Percentiles rank a stretch among this genome's conserved stretches.
These are phyloP conservation scores for Hypotaenidia okinawae DNA, from an alignment of 2,797 vertebrate genomes.

Conservation along the genomic window DNA sequence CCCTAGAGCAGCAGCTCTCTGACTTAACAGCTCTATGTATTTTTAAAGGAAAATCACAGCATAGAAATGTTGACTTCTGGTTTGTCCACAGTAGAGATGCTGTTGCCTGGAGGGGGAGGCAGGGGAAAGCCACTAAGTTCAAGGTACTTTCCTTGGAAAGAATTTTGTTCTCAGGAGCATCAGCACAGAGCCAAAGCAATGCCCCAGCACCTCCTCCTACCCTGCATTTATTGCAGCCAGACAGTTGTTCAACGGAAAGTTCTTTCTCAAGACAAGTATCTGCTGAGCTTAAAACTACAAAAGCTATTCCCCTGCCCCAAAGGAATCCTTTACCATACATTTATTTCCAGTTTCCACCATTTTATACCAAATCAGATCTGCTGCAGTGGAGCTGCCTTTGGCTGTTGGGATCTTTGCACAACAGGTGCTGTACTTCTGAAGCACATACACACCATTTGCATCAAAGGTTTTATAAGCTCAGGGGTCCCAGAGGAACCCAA, in stretches of 20 bases:
- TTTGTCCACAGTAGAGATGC: not conserved
- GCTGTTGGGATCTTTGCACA: not conserved
- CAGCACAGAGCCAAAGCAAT: not conserved
- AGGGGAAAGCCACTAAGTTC: not conserved
- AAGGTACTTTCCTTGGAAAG: not conserved
- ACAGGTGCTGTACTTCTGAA: not conserved
- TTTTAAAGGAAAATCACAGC: not conserved
- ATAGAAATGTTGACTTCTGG: not conserved
- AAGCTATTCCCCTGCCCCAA: not conserved
- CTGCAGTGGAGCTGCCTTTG: not conserved
- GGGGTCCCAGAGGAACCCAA: not conserved
- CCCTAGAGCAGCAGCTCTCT: not conserved
- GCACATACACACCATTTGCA: not conserved
- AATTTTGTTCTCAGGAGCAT: not conserved
- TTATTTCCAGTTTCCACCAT: not conserved
- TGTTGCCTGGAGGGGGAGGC: not conserved
- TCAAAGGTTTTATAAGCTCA: not conserved
- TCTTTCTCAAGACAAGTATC: not conserved
- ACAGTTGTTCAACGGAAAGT: not conserved
- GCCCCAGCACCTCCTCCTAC: not conserved
- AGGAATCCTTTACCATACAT: not conserved
- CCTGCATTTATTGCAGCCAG: not conserved
- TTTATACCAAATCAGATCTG: not conserved
- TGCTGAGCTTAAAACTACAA: not conserved
- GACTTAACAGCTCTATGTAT: slow-evolving; percentile 22